Base-by-base conservation (phyloP, 2,797 vertebrate species). In the Lacerta viridis region DNA sequence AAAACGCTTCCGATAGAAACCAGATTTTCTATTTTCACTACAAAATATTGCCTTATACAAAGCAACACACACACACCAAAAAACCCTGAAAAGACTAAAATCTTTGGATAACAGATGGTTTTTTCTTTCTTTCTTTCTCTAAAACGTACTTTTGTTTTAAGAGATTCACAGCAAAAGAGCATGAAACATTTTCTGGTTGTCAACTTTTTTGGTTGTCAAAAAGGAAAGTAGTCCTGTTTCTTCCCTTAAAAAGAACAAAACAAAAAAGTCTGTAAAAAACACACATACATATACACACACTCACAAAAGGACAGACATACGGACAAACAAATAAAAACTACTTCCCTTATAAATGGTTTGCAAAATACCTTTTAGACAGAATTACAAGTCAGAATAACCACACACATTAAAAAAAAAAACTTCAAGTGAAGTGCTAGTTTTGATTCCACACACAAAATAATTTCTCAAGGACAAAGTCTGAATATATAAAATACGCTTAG, bases 31-130 rank as follows among this genome's bases (percentile, higher is more conserved):
- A 97, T 98, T 98, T 95, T 97, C 98, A 98, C 98, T 98, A 98
- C 98, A 98, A 99, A 98, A 98, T 98, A 98, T 97, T 97, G 96
- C 98, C 98, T 98, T 97, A 98, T 97, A 98, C 98, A 98, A 98
- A 98, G 77, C 77, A 59, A 84, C 50, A 77, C 59, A 76, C 55
- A 98, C 97, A 97, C 97, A 97, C 97, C 97, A 97, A 98, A 98
- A 98, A 98, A 98, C 98, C 98, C 98, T 98, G 98, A 98, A 98
- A 98, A 98, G 98, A 98, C 97, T 98, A 97, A 98, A 98, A 98
- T 98, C 98, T 98, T 98, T 98, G 98, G 98, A 98, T 98, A 98
- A 97, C 97, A 98, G 97, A 98, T 98, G 98, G 95, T 94, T 92
- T 15, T 95, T 95, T 93, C 91, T 85, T 80, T 95, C 93, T 93